Evolutionary conservation across 1,140 invertebrate species (phyloP).

Genomic region (Hesperophylax magnus): DNA sequence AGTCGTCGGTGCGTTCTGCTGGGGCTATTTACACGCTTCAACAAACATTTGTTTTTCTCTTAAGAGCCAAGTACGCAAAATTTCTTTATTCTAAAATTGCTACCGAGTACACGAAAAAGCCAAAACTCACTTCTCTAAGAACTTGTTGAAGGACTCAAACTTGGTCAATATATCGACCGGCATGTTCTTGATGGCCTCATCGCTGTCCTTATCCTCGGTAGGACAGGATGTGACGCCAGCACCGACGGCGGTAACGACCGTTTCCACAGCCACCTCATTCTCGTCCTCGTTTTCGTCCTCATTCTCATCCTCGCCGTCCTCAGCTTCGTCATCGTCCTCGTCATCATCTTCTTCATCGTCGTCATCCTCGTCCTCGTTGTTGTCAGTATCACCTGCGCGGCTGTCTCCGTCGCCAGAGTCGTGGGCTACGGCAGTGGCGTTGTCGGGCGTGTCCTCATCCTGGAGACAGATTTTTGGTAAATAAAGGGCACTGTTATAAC

Average conservation of each 20-base stretch:
- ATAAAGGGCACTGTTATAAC: too few relatives aligned
- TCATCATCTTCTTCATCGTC: not conserved
- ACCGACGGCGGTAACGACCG: too few relatives aligned
- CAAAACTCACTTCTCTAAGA: slow-evolving; percentile 8
- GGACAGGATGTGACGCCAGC: too few relatives aligned
- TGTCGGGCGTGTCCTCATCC: too few relatives aligned
- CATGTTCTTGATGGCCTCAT: not conserved
- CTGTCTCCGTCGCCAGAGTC: not conserved
- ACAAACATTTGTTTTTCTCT: too few relatives aligned
- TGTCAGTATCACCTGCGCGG: not conserved
- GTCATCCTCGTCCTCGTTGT: not conserved
- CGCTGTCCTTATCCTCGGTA: not conserved
- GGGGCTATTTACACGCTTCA: too few relatives aligned
- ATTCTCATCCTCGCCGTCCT: not conserved
- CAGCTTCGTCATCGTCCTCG: not conserved
- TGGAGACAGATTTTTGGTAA: too few relatives aligned
- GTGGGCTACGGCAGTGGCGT: not conserved
- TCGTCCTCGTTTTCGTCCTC: not conserved
- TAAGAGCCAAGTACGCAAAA: too few relatives aligned
- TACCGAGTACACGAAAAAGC: too few relatives aligned
- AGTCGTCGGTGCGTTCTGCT: too few relatives aligned
- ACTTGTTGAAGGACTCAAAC: slow-evolving; percentile 7
- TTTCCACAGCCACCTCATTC: too few relatives aligned
- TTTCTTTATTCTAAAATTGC: too few relatives aligned
- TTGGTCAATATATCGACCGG: slow-evolving; percentile 3